Base-by-base conservation (phyloP, 2,888 invertebrate species). In the Agonum fuliginosum region DNA sequence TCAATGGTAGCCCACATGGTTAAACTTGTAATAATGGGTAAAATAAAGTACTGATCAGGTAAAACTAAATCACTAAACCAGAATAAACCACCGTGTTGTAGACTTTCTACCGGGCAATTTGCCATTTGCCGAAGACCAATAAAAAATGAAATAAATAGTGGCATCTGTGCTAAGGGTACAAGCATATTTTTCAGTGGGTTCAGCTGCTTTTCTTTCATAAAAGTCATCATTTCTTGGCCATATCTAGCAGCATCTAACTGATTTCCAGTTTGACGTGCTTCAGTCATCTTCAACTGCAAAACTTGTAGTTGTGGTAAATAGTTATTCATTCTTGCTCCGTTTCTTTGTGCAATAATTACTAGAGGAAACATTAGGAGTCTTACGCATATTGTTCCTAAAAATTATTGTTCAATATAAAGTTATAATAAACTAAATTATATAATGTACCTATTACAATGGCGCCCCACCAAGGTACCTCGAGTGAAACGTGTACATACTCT, bases 51-150 rank as follows among this genome's bases (percentile, higher is more conserved):
- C 54, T 97, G 98, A 88, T 99, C 99, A 1, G 94, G 90, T 6
- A 96, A 86, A 0, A 98, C 97, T 51, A 99, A 89, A 89, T 99
- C 97, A 1, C 91, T 88, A 85, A 99, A 98, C 99, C 99, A 99
- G 82, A 90, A 92, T 0, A 96, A 81, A 0, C 99, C 99, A 27
- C 99, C 99, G 0, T 91, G 89, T 80, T 91, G 90, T 90, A 99
- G 90, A 84, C 97, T 97, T 46, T 96, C 96, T 34, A 99, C 95
- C 1, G 98, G 98, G 27, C 93, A 90, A 83, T 93, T 94, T 0
- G 97, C 92, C 98, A 99, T 98, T 80, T 91, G 88, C 81, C 96
- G 90, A 58, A 99, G 87, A 0, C 94, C 96, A 87, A 95, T 90
- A 84, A 98, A 99, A 85, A 97, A 95, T 0, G 98, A 97, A 79